Conservation (phyloP, 2,797 vertebrate genomes). For the Lutjanus campechanus region DNA sequence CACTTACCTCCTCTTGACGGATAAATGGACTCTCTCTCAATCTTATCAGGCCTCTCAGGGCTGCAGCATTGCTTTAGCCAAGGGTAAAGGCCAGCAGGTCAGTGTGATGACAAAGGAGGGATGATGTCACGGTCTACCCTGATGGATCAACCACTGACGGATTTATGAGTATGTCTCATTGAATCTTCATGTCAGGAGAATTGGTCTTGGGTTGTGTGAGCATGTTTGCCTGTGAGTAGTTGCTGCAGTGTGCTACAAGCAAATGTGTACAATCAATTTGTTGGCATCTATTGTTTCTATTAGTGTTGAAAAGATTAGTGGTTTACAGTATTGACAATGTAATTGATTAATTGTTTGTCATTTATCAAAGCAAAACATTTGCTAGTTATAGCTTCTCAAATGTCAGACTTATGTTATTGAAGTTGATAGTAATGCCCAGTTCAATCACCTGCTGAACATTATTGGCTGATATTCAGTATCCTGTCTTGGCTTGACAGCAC, state of each 20-base stretch:
- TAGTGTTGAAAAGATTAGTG: not conserved
- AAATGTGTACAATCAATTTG: not conserved
- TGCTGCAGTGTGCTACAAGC: not conserved
- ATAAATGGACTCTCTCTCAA: slow-evolving; percentile 65
- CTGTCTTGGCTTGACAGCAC: too few relatives aligned
- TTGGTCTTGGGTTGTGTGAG: slow-evolving; percentile 1
- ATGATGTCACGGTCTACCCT: slow-evolving; percentile 52
- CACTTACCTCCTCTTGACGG: slow-evolving; percentile 60
- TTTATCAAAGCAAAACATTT: not conserved
- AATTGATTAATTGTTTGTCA: not conserved
- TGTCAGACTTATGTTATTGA: not conserved
- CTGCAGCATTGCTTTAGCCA: slow-evolving; percentile 29
- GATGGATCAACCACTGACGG: slow-evolving; percentile 24
- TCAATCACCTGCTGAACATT: too few relatives aligned
- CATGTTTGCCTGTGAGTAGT: not conserved
- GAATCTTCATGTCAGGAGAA: not conserved
- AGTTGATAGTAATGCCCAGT: too few relatives aligned
- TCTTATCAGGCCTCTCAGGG: slow-evolving; percentile 56
- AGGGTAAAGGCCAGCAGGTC: slow-evolving; percentile 50
- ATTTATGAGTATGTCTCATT: slow-evolving; percentile 28
- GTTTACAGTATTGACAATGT: not conserved
- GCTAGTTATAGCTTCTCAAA: not conserved
- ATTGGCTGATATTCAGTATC: too few relatives aligned
- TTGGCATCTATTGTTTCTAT: not conserved
- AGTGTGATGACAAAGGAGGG: slow-evolving; percentile 37